Evolutionary conservation across 2,797 vertebrate species (phyloP).

Genomic region (Centropyge bicolor): DNA sequence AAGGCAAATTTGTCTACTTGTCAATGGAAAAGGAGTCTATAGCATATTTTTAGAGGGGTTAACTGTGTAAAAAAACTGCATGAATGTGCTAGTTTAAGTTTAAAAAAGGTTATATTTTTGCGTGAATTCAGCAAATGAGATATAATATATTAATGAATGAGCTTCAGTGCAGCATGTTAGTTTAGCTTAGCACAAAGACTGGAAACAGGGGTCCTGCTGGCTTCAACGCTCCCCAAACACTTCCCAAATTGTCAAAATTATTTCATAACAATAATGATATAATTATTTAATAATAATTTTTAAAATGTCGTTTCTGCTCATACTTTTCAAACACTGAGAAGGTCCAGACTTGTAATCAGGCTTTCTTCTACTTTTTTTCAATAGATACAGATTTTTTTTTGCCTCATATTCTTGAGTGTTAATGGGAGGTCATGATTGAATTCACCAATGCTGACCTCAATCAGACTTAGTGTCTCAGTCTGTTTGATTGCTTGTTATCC

Average conservation of each 20-base stretch:
- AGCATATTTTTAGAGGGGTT: too few species aligned
- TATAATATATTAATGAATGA: too few species aligned
- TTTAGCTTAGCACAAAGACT: not conserved
- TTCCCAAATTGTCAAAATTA: not conserved
- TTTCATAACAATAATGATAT: not conserved
- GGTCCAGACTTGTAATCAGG: not conserved
- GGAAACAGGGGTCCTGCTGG: not conserved
- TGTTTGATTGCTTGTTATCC: constrained; percentile 57
- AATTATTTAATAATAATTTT: too few species aligned
- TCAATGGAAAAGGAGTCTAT: too few species aligned
- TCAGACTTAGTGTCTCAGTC: constrained; percentile 51
- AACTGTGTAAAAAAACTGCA: too few species aligned
- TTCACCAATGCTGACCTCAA: constrained; percentile 53
- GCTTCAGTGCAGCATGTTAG: not conserved
- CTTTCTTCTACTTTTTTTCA: not conserved
- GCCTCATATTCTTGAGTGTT: constrained; percentile 24
- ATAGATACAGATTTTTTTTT: not conserved
- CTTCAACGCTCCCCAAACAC: not conserved
- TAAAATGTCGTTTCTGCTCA: not conserved
- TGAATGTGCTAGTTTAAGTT: too few species aligned
- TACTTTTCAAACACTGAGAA: constrained; percentile 1
- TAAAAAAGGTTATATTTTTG: too few species aligned
- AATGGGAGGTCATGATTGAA: constrained; percentile 43
- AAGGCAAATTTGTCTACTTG: too few species aligned
- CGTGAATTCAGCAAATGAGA: too few species aligned